Percentiles rank a stretch among this genome's conserved stretches.
Evolutionary conservation across 2,113 vertebrate species (phyloP).

Genomic region (Mystacornis crossleyi): DNA sequence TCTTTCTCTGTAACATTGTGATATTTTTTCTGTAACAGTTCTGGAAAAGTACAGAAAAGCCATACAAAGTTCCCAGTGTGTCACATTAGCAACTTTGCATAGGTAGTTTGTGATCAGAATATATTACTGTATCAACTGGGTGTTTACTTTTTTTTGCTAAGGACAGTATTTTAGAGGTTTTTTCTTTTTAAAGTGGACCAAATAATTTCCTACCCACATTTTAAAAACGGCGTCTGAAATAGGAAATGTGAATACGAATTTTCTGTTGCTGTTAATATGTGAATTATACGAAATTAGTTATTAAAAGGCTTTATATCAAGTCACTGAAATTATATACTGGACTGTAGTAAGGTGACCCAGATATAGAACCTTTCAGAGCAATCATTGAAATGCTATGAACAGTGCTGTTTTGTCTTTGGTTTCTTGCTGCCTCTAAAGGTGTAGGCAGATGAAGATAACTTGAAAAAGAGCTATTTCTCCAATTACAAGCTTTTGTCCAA

Average conservation of each 20-base stretch:
- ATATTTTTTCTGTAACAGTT: constrained; percentile 45
- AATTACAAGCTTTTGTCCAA: constrained; percentile 78
- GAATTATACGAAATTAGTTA: constrained; percentile 44
- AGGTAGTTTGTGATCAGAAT: constrained; percentile 70
- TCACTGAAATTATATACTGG: constrained; percentile 62
- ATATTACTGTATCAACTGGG: constrained; percentile 43
- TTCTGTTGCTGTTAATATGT: constrained; percentile 24
- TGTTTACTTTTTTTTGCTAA: constrained; percentile 54
- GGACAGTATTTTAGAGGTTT: not conserved
- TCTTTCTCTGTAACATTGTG: not conserved
- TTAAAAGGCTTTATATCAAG: constrained; percentile 58
- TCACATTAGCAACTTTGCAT: constrained; percentile 40
- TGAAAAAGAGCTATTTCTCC: constrained; percentile 71
- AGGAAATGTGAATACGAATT: not conserved
- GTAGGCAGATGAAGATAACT: constrained; percentile 77
- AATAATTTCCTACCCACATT: not conserved
- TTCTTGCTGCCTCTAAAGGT: constrained; percentile 69
- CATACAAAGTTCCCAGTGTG: constrained; percentile 60
- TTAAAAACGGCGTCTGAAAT: not conserved
- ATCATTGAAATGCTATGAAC: constrained; percentile 70
- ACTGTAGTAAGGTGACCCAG: constrained; percentile 72
- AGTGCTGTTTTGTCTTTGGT: constrained; percentile 75
- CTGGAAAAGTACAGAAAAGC: constrained; percentile 68
- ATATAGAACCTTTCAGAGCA: constrained; percentile 67
- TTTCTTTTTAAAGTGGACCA: not conserved